These are phyloP conservation scores for Blastobasis adustella DNA, from an alignment of 2,888 invertebrate species.

Conservation along the genomic window DNA sequence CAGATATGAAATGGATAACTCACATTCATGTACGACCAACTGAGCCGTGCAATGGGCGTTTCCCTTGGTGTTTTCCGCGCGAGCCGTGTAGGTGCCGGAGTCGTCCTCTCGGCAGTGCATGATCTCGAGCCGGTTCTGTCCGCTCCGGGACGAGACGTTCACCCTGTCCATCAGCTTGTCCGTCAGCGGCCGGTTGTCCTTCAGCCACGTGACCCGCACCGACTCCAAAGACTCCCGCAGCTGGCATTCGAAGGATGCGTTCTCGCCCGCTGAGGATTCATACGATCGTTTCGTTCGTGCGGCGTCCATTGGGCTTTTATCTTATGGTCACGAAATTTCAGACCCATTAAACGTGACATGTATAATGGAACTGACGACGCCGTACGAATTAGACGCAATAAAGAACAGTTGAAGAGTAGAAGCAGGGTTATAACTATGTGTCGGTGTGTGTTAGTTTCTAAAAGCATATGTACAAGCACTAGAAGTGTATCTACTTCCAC, in stretches of 20 bases:
- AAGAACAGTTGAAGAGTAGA: conserved; percentile 21
- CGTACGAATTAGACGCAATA: conserved; percentile 42
- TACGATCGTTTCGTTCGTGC: no score
- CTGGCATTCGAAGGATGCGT: conserved; percentile 86
- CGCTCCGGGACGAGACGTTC: conserved; percentile 73
- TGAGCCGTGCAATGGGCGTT: conserved; percentile 90
- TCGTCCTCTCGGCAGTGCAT: conserved; percentile 86
- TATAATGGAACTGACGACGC: conserved; percentile 6
- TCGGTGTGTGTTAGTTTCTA: conserved; percentile 61
- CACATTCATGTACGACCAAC: conserved; percentile 89
- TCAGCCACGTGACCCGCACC: conserved; percentile 85
- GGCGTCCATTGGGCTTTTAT: no score
- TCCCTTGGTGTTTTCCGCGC: conserved; percentile 87
- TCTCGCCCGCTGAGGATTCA: conserved; percentile 84
- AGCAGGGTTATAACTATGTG: conserved; percentile 59
- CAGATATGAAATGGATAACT: conserved; percentile 38
- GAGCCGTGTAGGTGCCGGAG: conserved; percentile 92
- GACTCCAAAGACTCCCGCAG: conserved; percentile 77
- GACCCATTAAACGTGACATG: not conserved
- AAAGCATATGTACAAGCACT: conserved; percentile 71
- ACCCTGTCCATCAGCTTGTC: conserved; percentile 85
- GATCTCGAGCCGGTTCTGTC: conserved; percentile 81
- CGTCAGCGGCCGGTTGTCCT: conserved; percentile 88
- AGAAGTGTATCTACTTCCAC: conserved; percentile 49
- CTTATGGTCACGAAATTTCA: conserved; percentile 8